Evolutionary conservation across 2,888 invertebrate genomes (phyloP).

Genomic region (Platycheirus albimanus): DNA sequence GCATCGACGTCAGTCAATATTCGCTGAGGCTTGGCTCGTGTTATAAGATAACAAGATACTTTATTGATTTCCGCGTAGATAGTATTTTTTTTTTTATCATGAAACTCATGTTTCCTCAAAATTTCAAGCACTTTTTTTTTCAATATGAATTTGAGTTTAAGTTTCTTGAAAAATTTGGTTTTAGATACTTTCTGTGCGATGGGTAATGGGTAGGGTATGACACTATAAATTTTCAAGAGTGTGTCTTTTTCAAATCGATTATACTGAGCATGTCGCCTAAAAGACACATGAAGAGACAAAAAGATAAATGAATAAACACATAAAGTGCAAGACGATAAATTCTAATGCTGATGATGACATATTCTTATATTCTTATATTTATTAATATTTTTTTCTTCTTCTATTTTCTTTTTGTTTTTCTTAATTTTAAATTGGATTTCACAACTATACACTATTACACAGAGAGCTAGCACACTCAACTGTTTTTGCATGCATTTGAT

Average conservation of each 20-base stretch:
- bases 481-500: neutral
- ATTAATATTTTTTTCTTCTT: neutral
- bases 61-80: constrained; percentile 16
- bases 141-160: too few species aligned
- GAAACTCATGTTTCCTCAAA: neutral
- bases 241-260: constrained; percentile 42
- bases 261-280: constrained; percentile 44
- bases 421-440: constrained; percentile 38
- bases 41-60: constrained; percentile 38
- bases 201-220: too few species aligned
- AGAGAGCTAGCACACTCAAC: too few species aligned
- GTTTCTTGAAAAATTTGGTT: too few species aligned
- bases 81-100: neutral
- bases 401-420: neutral
- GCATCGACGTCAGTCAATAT: constrained; percentile 49
- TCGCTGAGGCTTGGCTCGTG: constrained; percentile 17
- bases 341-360: constrained; percentile 23
- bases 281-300: constrained; percentile 10
- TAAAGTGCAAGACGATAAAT: constrained; percentile 51
- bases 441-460: constrained; percentile 32
- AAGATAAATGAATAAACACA: constrained; percentile 40
- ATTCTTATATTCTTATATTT: neutral
- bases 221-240: neutral
- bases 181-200: too few species aligned
- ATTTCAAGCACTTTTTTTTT: too few species aligned